phyloP scores from a whole-genome alignment of 2,888 invertebrate genomes.

The Eupithecia subfuscata region DNA sequence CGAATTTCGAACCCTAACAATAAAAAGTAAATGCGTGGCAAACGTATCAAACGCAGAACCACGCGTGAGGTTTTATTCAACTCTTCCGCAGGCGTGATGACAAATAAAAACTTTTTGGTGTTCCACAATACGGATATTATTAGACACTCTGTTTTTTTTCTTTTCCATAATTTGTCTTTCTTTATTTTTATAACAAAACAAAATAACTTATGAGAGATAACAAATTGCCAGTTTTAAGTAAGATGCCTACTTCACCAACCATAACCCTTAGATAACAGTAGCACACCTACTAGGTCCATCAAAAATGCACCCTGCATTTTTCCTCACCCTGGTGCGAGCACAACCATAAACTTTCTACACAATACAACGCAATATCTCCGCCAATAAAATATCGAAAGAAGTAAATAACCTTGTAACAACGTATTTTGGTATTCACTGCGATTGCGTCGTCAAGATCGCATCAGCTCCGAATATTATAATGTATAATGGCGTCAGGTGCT shows the following conservation, averaged over 20 bases:
- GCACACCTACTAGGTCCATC: background rate
- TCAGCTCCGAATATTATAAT: slow-evolving; percentile 82
- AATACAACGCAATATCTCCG: slow-evolving; percentile 60
- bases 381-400: slow-evolving; percentile 71
- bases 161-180: background rate
- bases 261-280: background rate
- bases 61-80: slow-evolving; percentile 57
- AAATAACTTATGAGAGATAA: too few species aligned
- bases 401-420: slow-evolving; percentile 44
- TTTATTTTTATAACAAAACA: background rate
- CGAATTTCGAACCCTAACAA: slow-evolving; percentile 78
- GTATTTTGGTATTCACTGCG: slow-evolving; percentile 80
- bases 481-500: slow-evolving; percentile 82
- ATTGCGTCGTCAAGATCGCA: slow-evolving; percentile 80
- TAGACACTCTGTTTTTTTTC: background rate
- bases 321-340: slow-evolving; percentile 5
- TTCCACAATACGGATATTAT: background rate
- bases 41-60: slow-evolving; percentile 64
- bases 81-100: slow-evolving; percentile 36
- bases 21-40: slow-evolving; percentile 76
- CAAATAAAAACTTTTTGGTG: background rate
- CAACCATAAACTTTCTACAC: slow-evolving; percentile 56
- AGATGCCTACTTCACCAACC: background rate
- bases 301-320: slow-evolving; percentile 16
- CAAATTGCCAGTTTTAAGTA: background rate